phyloP scores from a whole-genome alignment of 64 coral and sea anemone species.

The Montipora capricornis region DNA sequence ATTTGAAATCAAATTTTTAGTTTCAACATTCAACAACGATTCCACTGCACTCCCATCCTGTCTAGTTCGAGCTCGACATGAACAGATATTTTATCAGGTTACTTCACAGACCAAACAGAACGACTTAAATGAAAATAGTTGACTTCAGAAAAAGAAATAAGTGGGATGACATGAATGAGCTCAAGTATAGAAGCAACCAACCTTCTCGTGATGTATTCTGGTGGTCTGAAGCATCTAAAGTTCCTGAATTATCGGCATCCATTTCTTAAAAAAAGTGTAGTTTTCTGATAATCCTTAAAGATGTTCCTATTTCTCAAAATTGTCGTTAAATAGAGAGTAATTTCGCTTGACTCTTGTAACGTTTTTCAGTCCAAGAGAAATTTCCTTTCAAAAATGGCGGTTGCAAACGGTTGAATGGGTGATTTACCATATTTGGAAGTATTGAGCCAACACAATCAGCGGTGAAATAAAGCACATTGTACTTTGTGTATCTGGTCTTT shows the following conservation, averaged over 20 bases:
- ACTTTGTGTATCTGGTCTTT: background rate
- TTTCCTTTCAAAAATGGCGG: slow-evolving; percentile 82
- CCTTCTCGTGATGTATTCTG: slow-evolving; percentile 45
- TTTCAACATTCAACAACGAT: too few species aligned
- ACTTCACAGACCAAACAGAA: background rate
- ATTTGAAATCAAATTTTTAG: too few species aligned
- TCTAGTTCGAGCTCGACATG: too few species aligned
- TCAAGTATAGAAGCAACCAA: background rate
- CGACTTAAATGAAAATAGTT: background rate
- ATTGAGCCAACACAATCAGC: slow-evolving; percentile 4
- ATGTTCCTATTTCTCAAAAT: background rate
- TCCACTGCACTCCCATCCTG: too few species aligned
- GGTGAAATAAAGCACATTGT: background rate
- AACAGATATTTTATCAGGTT: too few species aligned
- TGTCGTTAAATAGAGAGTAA: background rate
- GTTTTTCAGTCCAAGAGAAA: slow-evolving; percentile 1
- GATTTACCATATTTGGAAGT: slow-evolving; percentile 66
- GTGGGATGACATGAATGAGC: background rate
- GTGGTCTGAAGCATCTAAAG: slow-evolving; percentile 37
- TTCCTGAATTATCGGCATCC: slow-evolving; percentile 54
- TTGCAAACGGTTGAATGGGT: slow-evolving; percentile 65
- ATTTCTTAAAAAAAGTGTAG: slow-evolving; percentile 31
- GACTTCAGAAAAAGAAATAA: background rate
- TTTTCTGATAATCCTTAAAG: background rate
- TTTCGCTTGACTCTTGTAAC: background rate